Percentiles rank a stretch among this genome's conserved stretches.
These are phyloP conservation scores for Drosophila pseudoobscura DNA, from an alignment of 1,140 invertebrate species.

Conservation along the genomic window DNA sequence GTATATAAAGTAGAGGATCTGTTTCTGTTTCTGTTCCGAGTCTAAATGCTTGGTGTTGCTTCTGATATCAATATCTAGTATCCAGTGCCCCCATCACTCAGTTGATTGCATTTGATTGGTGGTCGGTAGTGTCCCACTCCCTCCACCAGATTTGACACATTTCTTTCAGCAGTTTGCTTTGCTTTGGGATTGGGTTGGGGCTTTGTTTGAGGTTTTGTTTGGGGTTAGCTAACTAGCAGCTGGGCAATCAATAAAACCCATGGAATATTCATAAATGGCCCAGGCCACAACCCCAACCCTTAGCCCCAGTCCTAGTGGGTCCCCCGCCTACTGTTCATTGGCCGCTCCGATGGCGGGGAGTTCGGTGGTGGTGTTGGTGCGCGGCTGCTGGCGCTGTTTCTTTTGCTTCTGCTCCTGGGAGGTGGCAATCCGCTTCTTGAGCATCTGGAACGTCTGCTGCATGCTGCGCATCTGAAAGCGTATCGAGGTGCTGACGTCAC, in stretches of 20 bases:
- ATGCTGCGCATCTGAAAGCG: slow-evolving; percentile 79
- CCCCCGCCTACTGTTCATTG: slow-evolving; percentile 3
- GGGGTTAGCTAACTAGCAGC: no score
- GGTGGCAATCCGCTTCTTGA: slow-evolving; percentile 77
- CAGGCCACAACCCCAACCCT: not conserved
- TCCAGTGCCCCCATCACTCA: slow-evolving; percentile 16
- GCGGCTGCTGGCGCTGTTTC: slow-evolving; percentile 27
- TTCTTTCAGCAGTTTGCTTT: slow-evolving; percentile 13
- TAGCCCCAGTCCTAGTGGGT: not conserved
- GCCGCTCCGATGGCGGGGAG: not conserved
- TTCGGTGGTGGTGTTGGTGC: slow-evolving; percentile 19
- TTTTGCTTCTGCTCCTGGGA: slow-evolving; percentile 42
- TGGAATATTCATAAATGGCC: slow-evolving; percentile 55
- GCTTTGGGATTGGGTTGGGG: no score
- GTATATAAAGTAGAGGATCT: slow-evolving; percentile 46
- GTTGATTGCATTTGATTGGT: slow-evolving; percentile 47
- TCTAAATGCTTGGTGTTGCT: slow-evolving; percentile 39
- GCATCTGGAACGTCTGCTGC: slow-evolving; percentile 78
- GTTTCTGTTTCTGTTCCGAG: slow-evolving; percentile 26
- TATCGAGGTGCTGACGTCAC: slow-evolving; percentile 85
- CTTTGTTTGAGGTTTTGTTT: no score
- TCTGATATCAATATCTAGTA: slow-evolving; percentile 15
- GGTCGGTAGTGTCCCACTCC: slow-evolving; percentile 7
- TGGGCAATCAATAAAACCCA: slow-evolving; percentile 66
- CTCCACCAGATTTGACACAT: slow-evolving; percentile 26